phyloP scores from a whole-genome alignment of 2,797 vertebrate species.

The Anguilla megastoma region DNA sequence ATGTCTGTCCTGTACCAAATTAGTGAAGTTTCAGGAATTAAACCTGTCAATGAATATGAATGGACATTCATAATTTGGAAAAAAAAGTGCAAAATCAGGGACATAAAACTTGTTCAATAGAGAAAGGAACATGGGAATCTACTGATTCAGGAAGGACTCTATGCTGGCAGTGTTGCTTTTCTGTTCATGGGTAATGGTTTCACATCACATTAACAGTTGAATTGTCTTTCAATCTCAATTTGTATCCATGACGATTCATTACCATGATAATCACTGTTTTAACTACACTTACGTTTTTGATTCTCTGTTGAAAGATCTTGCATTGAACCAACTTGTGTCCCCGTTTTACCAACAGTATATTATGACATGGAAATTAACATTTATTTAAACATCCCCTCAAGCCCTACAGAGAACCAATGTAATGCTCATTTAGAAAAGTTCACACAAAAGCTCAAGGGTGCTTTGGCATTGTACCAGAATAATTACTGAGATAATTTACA shows the following conservation, averaged over 20 bases:
- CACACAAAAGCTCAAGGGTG: neutral
- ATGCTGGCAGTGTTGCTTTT: neutral
- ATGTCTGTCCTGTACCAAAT: neutral
- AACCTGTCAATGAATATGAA: neutral
- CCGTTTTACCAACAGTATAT: neutral
- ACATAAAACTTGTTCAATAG: neutral
- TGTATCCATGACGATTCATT: neutral
- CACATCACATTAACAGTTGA: neutral
- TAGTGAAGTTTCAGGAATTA: neutral
- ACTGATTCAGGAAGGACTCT: neutral
- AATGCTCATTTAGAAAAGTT: slow-evolving; percentile 5
- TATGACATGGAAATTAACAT: neutral
- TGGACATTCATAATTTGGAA: neutral
- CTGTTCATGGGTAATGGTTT: slow-evolving; percentile 11
- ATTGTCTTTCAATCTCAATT: neutral
- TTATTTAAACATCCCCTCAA: neutral
- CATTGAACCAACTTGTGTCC: neutral
- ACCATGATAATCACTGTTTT: neutral
- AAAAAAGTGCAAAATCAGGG: neutral
- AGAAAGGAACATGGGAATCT: neutral
- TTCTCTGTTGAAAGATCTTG: neutral
- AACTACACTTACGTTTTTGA: neutral
- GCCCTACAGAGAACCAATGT: neutral
- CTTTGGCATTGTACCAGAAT: slow-evolving; percentile 28
- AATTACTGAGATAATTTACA: slow-evolving; percentile 24